A percentile compares a stretch with the other conserved stretches of the same genome.
Evolutionary conservation across 2,113 vertebrate species (phyloP).

Genomic region (Phylloscopus trochiloides): DNA sequence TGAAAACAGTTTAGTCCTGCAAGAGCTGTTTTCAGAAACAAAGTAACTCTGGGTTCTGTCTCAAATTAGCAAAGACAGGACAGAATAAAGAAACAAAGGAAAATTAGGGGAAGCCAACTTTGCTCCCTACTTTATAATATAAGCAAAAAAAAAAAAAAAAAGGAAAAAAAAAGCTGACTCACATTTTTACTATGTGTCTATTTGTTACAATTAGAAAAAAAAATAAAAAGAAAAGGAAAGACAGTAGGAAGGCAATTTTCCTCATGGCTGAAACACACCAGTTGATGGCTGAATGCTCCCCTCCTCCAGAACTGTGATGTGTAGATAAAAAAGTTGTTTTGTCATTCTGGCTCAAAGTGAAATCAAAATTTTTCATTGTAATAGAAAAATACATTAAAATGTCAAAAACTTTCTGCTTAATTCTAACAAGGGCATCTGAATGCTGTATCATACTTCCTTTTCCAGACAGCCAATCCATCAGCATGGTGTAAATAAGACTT

Average conservation of each 20-base stretch:
- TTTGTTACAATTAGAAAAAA: background rate
- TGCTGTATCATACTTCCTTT: background rate
- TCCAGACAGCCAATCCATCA: background rate
- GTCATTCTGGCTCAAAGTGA: background rate
- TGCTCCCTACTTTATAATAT: conserved; percentile 28
- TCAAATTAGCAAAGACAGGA: conserved; percentile 39
- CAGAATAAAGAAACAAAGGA: conserved; percentile 37
- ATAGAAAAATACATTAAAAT: background rate
- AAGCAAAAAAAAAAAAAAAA: background rate
- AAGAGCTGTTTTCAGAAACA: conserved; percentile 5
- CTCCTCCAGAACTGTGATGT: background rate
- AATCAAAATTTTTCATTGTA: background rate
- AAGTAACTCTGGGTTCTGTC: background rate
- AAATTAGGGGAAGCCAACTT: conserved; percentile 22
- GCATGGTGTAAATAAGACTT: background rate
- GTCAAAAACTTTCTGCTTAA: background rate
- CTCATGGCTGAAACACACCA: background rate
- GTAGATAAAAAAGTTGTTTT: background rate
- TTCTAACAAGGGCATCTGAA: background rate
- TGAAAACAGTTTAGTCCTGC: background rate
- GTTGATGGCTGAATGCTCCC: background rate
- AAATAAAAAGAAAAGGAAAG: background rate
- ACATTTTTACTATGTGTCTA: conserved; percentile 32
- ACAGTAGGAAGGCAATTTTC: conserved; percentile 9
- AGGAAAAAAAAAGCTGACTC: background rate